These are phyloP conservation scores for Sinonovacula constricta DNA, from an alignment of 1,140 invertebrate genomes.

Conservation along the genomic window DNA sequence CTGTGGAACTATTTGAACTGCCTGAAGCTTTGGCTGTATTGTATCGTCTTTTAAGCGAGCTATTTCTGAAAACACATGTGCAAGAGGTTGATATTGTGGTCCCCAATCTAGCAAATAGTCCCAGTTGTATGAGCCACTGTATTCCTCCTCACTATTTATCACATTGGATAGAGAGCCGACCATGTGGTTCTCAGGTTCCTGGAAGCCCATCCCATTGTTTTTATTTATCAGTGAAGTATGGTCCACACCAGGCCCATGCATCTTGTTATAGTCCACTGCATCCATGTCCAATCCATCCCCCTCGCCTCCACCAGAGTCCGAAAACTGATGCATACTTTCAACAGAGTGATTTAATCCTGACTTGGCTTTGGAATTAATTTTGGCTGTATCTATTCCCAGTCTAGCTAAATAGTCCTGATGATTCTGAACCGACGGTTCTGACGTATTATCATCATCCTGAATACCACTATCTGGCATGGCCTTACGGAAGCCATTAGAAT, in stretches of 20 bases:
- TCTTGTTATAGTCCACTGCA: constrained; percentile 68
- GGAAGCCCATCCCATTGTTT: constrained; percentile 81
- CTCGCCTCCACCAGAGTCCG: constrained; percentile 88
- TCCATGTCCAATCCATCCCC: constrained; percentile 85
- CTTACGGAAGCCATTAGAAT: constrained; percentile 74
- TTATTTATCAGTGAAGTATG: constrained; percentile 79
- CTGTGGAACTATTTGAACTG: constrained; percentile 75
- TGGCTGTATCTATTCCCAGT: constrained; percentile 87
- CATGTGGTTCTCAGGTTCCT: constrained; percentile 87
- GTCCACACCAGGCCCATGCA: constrained; percentile 78
- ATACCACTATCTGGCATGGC: constrained; percentile 85
- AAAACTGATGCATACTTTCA: constrained; percentile 92
- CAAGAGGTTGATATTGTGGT: constrained; percentile 97
- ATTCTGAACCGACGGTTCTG: constrained; percentile 93
- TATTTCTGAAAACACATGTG: constrained; percentile 98
- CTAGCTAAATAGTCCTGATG: constrained; percentile 97
- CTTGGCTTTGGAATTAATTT: constrained; percentile 55
- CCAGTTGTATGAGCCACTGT: constrained; percentile 99
- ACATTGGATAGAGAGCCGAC: constrained; percentile 96
- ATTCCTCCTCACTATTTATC: constrained; percentile 91
- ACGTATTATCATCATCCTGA: constrained; percentile 88
- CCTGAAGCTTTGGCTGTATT: constrained; percentile 78
- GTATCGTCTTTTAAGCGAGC: constrained; percentile 96
- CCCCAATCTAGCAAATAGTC: constrained; percentile 98
- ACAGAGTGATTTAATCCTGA: constrained; percentile 81